Base-by-base conservation (phyloP, 2,797 vertebrate species). In the Rhadinocentrus ornatus region DNA sequence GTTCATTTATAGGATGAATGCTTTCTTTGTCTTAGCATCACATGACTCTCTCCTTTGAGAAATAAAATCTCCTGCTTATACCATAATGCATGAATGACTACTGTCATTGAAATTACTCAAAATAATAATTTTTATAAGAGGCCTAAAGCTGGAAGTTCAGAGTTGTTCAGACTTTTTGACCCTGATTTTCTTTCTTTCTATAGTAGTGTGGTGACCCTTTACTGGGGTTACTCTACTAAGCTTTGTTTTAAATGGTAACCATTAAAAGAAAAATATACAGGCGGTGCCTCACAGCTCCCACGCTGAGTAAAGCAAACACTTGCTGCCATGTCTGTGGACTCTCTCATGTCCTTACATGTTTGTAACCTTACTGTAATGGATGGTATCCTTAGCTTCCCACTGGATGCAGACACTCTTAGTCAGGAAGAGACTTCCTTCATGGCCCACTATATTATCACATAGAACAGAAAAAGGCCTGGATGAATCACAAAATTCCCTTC, bases 341-440 rank as follows among this genome's bases (percentile, higher is more conserved):
- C 66, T 79, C 83, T 84, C 56, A 52, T 71, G 69, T 86, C 78
- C 75, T 77, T 62, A 66, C 74, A 80, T 78, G 75, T 78, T 72
- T 82, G 61, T 73, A 66, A 73, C 31, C 71, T 90, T 85, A 48
- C 18, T 46, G 20, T 7, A 46, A 22, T 66, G 65, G 73, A 86
- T 90, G 87, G 82, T 88, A 85, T 90, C 80, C 81, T 90, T 85
- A 88, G 90, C 84, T 83, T 89, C 75, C 85, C 69, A 16, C 65
- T 84, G 81, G 80, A 81, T 76, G 86, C 84, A 86, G 78, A 88
- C 84, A 89, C 65, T 77, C 68, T 84, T 35, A 46, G 75, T 87
- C 83, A 92, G 76, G 80, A 91, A 90, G 69, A 48, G 57, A 81
- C 75, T 83, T 61, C 73, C 72, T 75, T 82, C 73, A 73, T 77